Evolutionary conservation across 2,113 vertebrate species (phyloP).

Genomic region (Ailuropoda melanoleuca): DNA sequence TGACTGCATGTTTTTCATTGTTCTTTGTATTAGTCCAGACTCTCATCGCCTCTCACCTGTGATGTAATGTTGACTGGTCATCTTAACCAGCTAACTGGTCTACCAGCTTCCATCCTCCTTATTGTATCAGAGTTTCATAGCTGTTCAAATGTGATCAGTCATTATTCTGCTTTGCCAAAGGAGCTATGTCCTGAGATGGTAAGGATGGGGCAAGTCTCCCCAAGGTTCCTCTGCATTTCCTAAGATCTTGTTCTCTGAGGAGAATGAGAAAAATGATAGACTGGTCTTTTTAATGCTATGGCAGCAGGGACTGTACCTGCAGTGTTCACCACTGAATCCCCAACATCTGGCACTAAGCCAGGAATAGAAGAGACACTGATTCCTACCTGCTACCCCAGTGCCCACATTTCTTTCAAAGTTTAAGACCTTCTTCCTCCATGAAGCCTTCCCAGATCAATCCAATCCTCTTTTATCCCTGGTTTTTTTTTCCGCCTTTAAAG

Average conservation of each 20-base stretch:
- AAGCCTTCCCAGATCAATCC: neutral
- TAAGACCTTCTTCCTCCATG: neutral
- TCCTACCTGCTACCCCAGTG: neutral
- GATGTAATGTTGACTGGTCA: neutral
- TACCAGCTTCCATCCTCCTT: neutral
- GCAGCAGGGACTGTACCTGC: neutral
- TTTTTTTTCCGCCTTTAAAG: no score
- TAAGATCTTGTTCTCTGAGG: neutral
- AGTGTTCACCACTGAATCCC: neutral
- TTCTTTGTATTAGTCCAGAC: neutral
- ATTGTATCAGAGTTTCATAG: neutral
- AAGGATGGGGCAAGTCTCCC: neutral
- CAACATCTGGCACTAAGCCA: neutral
- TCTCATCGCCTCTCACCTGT: neutral
- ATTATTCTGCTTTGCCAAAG: neutral
- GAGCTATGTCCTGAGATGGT: neutral
- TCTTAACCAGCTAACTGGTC: neutral
- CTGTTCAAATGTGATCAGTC: neutral
- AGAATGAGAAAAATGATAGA: neutral
- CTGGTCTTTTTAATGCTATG: neutral
- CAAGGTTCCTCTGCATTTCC: neutral
- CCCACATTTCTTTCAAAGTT: neutral
- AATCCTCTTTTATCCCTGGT: neutral
- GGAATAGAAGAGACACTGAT: neutral
- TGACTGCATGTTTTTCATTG: neutral